Evolutionary conservation across 2,888 invertebrate species (phyloP).

Genomic region (Thymelicus lineola): DNA sequence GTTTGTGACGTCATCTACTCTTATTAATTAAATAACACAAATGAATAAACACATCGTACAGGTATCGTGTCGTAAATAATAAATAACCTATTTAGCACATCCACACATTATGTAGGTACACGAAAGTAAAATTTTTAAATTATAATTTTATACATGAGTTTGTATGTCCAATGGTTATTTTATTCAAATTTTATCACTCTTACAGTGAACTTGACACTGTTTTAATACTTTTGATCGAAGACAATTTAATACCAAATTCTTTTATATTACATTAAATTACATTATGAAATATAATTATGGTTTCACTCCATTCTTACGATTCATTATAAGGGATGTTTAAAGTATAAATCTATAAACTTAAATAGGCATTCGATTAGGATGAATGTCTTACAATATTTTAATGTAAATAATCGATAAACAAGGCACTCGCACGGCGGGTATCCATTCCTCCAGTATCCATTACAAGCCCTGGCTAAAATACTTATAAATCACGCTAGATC

Average conservation of each 20-base stretch:
- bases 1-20: too few species aligned
- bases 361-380: not conserved
- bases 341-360: not conserved
- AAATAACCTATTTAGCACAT: not conserved
- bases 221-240: constrained; percentile 24
- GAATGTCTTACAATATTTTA: not conserved
- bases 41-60: not conserved
- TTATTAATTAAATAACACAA: too few species aligned
- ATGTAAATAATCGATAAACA: too few species aligned
- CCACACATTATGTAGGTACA: not conserved
- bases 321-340: not conserved
- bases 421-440: too few species aligned
- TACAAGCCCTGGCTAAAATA: too few species aligned
- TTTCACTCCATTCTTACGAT: constrained; percentile 2
- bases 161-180: constrained; percentile 43
- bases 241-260: constrained; percentile 8
- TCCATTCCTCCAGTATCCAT: too few species aligned
- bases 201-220: constrained; percentile 23
- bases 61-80: not conserved
- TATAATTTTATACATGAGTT: constrained; percentile 49
- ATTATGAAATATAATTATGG: constrained; percentile 14
- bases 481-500: too few species aligned
- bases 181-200: constrained; percentile 43
- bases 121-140: constrained; percentile 40
- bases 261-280: constrained; percentile 13